Base-by-base conservation (phyloP, 2,888 invertebrate species). In the Pristionchus maxplancki region DNA sequence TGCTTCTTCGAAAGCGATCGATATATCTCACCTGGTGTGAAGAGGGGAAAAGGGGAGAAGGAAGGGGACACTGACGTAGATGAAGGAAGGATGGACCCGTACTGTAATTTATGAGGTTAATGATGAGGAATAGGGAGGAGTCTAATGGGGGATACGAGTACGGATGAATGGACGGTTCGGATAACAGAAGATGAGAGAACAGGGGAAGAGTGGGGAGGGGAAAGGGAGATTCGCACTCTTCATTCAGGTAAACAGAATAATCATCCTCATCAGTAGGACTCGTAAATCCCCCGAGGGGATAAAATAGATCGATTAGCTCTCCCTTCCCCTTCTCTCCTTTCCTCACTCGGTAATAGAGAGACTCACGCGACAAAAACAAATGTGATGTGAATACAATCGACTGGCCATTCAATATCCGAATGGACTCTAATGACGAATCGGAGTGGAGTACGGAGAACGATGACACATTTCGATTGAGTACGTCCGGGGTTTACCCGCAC, bases 1-100 rank as follows among this genome's bases (percentile, higher is more conserved):
- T 24, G 37, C 24, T 58, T 58, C 58, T 58, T n/a, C 58, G 1
- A 20, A 67, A 31, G 67, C 28, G 11, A 78, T 78, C 44, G 78
- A 78, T 78, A 44, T 20, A 48, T 78, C 78, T 78, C 78, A 78
- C 78, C 78, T 78, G 78, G 78, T n/a, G 31, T 31, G 64, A 67
- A 67, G 64, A 67, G 64, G 28, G 31, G 34, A 34, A 31, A 31
- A 67, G 31, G 31, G 31, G 28, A 34, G 37, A 34, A 71, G 71
- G 37, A 37, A 20, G 37, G 3, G 37, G 37, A 20, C 37, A 71
- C 71, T 34, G 37, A n/a, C 58, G 58, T 37, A 34, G 71, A 71
- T 9, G 9, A n/a, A 71, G 13, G 40, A n/a, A 71, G 37, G 9
- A 37, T 71, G 71, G 17, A 71, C 37, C 71, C 64, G 64, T 64